phyloP scores from a whole-genome alignment of 1,140 invertebrate genomes.

The Philopotamus ludificatus region DNA sequence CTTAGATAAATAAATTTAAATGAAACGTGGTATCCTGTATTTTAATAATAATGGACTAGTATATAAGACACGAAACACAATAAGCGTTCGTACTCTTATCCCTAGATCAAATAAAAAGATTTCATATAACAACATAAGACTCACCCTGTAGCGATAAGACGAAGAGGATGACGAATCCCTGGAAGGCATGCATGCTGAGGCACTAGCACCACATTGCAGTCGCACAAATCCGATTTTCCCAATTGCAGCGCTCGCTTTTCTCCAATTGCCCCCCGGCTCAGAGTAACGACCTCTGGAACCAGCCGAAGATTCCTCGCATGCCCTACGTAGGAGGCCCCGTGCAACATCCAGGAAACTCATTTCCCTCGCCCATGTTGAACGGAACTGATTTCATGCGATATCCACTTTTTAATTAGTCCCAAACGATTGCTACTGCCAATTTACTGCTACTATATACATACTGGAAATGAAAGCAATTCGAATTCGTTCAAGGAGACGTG shows the following conservation, averaged over 20 bases:
- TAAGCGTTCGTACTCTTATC: no score
- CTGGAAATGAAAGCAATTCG: no score
- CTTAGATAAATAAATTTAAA: no score
- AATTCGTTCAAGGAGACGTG: no score
- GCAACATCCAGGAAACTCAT: conserved; percentile 33
- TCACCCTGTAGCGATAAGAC: background rate
- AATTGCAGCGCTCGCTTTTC: background rate
- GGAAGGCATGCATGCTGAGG: background rate
- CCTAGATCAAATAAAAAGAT: no score
- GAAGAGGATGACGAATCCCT: conserved; percentile 1
- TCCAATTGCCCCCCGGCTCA: background rate
- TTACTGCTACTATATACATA: no score
- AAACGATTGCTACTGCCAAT: no score
- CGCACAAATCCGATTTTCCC: background rate
- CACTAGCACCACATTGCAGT: conserved; percentile 2
- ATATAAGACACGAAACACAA: no score
- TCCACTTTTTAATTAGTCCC: conserved; percentile 30
- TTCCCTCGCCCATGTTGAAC: conserved; percentile 38
- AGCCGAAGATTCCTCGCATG: conserved; percentile 23
- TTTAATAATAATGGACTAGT: no score
- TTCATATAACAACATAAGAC: background rate
- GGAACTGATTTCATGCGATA: conserved; percentile 31
- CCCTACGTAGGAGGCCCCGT: conserved; percentile 14
- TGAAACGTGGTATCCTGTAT: no score
- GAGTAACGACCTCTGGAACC: conserved; percentile 29